Evolutionary conservation across 2,113 vertebrate species (phyloP), one percentile per base, ranked within the genome.

Genomic region (Argyrosomus japonicus): DNA sequence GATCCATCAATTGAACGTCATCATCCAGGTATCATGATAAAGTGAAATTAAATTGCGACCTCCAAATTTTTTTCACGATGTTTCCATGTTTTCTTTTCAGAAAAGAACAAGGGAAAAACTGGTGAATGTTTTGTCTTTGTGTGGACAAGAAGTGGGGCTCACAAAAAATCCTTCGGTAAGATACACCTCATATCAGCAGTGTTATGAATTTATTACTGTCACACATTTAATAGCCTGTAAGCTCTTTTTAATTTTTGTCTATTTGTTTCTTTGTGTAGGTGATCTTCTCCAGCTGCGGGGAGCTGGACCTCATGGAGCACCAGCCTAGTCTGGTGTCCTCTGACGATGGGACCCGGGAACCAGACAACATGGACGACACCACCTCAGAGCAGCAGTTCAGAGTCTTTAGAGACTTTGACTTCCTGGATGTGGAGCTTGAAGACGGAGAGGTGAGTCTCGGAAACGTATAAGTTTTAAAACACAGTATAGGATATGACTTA

Each of bases 161-260:
- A 98, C 96, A 87, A 99, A 99, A 95, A 99, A 99, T 70, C 98
- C 98, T 73, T 99, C 98, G 13, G 98, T 99, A 95, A 97, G 96
- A 95, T 15, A 2, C 25, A 40, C 3, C 17, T 29, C 4, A 45
- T 51, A 13, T 56, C 53, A 51, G 1, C 27, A 45, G 6, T 18
- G 32, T 48, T 7, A 3, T 84, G 11, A 60, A 32, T 53, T 68
- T 23, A 6, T 71, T 32, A 17, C 7, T 14, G 14, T 58, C 1
- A 43, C 54, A 21, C 4, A 48, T 63, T 57, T 2, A 64, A 62
- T 7, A 12, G 5, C 7, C 2, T 50, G 23, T 2, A 53, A 27
- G 0, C 3, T 0, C 3, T 29, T 65, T 61, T 3, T 29, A 0
- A 53, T 17, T 19, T 72, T 15, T 61, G 11, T 58, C 0, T 48